phyloP scores from a whole-genome alignment of 1,140 invertebrate genomes.

The Chelonus insularis region DNA sequence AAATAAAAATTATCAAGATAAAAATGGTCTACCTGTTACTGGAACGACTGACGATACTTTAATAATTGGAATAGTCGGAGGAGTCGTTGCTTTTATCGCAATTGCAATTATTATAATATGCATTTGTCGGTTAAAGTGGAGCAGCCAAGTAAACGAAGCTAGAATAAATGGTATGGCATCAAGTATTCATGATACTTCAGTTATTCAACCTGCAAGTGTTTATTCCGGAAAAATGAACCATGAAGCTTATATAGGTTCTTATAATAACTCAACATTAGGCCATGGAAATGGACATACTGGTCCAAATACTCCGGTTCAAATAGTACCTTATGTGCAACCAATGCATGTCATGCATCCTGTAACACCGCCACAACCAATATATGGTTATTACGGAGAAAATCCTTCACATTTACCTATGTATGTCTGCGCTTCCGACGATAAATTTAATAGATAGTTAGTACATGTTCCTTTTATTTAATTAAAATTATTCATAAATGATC shows the following conservation, averaged over 20 bases:
- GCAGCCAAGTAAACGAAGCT: slow-evolving; percentile 44
- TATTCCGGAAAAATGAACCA: slow-evolving; percentile 55
- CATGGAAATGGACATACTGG: slow-evolving; percentile 38
- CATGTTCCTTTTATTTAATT: no score
- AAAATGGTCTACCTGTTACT: slow-evolving; percentile 58
- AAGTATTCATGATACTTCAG: slow-evolving; percentile 53
- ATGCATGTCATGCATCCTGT: slow-evolving; percentile 31
- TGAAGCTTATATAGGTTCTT: slow-evolving; percentile 51
- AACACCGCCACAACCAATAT: slow-evolving; percentile 47
- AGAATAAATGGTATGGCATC: slow-evolving; percentile 49
- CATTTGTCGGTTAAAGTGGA: slow-evolving; percentile 68
- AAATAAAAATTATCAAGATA: slow-evolving; percentile 60
- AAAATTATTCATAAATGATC: no score
- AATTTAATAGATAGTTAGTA: slow-evolving; percentile 52
- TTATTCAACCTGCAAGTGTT: slow-evolving; percentile 49
- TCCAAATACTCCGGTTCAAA: slow-evolving; percentile 45
- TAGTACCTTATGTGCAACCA: slow-evolving; percentile 41
- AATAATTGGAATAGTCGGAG: slow-evolving; percentile 89
- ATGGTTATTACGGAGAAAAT: slow-evolving; percentile 55
- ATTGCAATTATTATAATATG: slow-evolving; percentile 87
- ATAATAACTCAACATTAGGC: slow-evolving; percentile 52
- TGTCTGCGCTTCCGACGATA: slow-evolving; percentile 49
- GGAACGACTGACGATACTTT: slow-evolving; percentile 85
- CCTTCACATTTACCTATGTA: slow-evolving; percentile 49
- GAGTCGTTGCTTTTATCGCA: slow-evolving; percentile 86